Percentiles rank a stretch among this genome's conserved stretches.
These are phyloP conservation scores for Pocota personata DNA, from an alignment of 2,888 invertebrate genomes.

Conservation along the genomic window DNA sequence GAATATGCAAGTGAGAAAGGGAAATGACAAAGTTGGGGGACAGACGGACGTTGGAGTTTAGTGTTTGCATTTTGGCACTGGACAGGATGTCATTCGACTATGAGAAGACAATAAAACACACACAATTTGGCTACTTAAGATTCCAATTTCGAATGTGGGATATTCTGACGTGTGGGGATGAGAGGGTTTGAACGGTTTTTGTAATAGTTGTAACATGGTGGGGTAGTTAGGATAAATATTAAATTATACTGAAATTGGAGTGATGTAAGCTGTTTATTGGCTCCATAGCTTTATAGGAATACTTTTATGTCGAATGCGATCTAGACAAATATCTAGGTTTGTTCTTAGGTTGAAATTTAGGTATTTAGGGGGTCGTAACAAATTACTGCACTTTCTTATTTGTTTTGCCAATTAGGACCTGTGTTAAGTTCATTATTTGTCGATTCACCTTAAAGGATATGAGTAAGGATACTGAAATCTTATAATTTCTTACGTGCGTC, in stretches of 20 bases:
- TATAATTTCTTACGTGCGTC: no score
- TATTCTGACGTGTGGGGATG: slow-evolving; percentile 30
- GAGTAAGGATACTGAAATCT: no score
- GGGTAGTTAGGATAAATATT: neutral
- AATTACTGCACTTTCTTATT: no score
- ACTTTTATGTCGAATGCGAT: no score
- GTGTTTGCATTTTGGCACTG: slow-evolving; percentile 70
- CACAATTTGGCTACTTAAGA: slow-evolving; percentile 73
- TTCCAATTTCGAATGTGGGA: slow-evolving; percentile 61
- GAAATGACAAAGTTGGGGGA: slow-evolving; percentile 44
- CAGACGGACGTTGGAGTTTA: slow-evolving; percentile 72
- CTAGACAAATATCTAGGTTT: no score
- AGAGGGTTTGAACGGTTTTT: slow-evolving; percentile 31
- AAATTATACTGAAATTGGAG: neutral
- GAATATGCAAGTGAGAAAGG: slow-evolving; percentile 30
- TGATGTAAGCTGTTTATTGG: neutral
- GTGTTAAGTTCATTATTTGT: no score
- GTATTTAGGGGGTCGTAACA: no score
- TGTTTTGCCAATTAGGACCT: no score
- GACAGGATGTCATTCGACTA: slow-evolving; percentile 73
- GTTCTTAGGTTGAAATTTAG: no score
- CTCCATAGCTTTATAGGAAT: neutral
- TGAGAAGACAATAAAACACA: slow-evolving; percentile 71
- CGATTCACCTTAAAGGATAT: no score
- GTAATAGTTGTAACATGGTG: neutral